Conservation (phyloP, 2,888 invertebrate genomes). For the Volucella inanis region DNA sequence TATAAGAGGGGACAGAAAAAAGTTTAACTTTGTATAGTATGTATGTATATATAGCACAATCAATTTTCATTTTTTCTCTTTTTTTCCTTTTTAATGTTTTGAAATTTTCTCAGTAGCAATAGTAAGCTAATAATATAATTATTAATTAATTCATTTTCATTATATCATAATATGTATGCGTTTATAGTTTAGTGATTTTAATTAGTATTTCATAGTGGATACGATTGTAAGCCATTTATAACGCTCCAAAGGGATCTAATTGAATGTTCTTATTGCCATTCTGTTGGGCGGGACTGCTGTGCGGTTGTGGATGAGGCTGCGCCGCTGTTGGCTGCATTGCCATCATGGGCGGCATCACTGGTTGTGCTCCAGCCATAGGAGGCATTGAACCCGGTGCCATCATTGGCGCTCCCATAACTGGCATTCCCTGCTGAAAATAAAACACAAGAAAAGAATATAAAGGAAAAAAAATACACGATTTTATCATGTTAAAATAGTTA, state of each 20-base stretch:
- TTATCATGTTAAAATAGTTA: slow-evolving; percentile 3
- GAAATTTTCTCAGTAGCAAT: slow-evolving; percentile 50
- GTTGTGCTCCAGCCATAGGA: slow-evolving; percentile 82
- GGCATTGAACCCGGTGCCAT: slow-evolving; percentile 80
- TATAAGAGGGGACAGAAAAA: slow-evolving; percentile 31
- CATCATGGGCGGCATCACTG: slow-evolving; percentile 76
- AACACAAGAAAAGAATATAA: slow-evolving; percentile 42
- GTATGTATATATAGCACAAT: slow-evolving; percentile 66
- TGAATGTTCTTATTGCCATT: slow-evolving; percentile 83
- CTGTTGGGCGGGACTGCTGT: slow-evolving; percentile 79
- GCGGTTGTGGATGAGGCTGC: slow-evolving; percentile 76
- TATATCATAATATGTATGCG: slow-evolving; percentile 20
- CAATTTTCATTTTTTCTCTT: slow-evolving; percentile 51
- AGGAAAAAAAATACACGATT: slow-evolving; percentile 43
- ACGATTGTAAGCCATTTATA: slow-evolving; percentile 79
- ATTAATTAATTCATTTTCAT: slow-evolving; percentile 52
- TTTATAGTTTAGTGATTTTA: slow-evolving; percentile 50
- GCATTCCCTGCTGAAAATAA: slow-evolving; percentile 82
- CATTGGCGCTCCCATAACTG: slow-evolving; percentile 83
- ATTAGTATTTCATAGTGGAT: slow-evolving; percentile 52
- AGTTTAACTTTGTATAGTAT: slow-evolving; percentile 33
- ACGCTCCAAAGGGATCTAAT: slow-evolving; percentile 85
- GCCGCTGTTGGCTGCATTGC: slow-evolving; percentile 78
- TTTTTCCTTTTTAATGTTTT: neutral
- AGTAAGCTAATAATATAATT: slow-evolving; percentile 53